Evolutionary conservation across 2,888 invertebrate species (phyloP).

Genomic region (Sesia bembeciformis): DNA sequence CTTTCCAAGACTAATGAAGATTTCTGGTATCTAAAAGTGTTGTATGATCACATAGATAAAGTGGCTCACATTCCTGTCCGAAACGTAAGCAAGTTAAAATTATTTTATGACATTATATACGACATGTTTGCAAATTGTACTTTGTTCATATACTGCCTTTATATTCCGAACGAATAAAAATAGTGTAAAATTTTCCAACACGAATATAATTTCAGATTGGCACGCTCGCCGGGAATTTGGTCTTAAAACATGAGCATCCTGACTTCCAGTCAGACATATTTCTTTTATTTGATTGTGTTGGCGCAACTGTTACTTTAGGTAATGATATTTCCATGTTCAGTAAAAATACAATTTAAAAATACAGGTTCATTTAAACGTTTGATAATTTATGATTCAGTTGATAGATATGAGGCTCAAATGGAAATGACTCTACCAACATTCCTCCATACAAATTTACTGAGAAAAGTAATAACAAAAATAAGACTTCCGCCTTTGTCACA

Average conservation of each 20-base stretch:
- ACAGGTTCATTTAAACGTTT: neutral
- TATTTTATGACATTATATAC: too few species aligned
- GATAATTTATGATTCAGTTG: neutral
- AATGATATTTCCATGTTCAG: neutral
- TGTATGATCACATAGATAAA: constrained; percentile 77
- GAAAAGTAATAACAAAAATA: constrained; percentile 62
- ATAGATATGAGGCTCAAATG: neutral
- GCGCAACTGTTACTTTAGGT: constrained; percentile 14
- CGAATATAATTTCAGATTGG: constrained; percentile 60
- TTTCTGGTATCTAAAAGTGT: constrained; percentile 72
- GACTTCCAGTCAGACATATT: constrained; percentile 84
- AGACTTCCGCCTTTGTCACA: constrained; percentile 62
- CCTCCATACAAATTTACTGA: constrained; percentile 37
- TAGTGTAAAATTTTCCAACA: neutral
- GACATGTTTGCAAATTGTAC: too few species aligned
- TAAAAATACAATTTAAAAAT: neutral
- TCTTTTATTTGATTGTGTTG: constrained; percentile 54
- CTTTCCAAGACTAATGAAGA: constrained; percentile 27
- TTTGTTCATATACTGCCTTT: too few species aligned
- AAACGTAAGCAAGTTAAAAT: constrained; percentile 67
- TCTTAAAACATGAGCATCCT: constrained; percentile 77
- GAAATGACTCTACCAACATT: constrained; percentile 24
- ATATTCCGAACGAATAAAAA: too few species aligned
- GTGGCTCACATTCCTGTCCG: constrained; percentile 81
- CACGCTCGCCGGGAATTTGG: constrained; percentile 80